Percentiles rank a stretch among this genome's conserved stretches.
phyloP scores from a whole-genome alignment of 1,140 invertebrate genomes.

The Papilio polytes region DNA sequence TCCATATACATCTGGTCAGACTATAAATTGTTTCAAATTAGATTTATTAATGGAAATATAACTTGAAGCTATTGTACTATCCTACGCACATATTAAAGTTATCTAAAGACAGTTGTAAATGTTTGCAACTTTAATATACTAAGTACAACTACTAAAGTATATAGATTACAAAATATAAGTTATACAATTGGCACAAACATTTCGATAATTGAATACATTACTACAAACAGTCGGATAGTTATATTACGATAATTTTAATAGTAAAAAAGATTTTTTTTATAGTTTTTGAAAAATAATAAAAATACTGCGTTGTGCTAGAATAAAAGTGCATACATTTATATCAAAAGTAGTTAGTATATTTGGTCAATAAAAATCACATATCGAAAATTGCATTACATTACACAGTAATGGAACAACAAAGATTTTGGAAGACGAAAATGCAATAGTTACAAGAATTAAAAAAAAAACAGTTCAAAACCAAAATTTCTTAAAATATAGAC shows the following conservation, averaged over 20 bases:
- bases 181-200: conserved; percentile 66
- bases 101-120: conserved; percentile 27
- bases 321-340: conserved; percentile 47
- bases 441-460: background rate
- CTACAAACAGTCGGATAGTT: conserved; percentile 29
- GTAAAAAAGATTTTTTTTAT: conserved; percentile 27
- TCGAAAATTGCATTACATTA: conserved; percentile 49
- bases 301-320: conserved; percentile 40
- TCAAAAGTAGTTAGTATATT: conserved; percentile 62
- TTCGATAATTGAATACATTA: conserved; percentile 54
- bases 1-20: too few relatives aligned
- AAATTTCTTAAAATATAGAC: background rate
- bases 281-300: conserved; percentile 24
- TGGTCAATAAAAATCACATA: conserved; percentile 69
- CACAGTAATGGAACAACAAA: conserved; percentile 38
- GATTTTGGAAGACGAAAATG: conserved; percentile 53
- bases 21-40: too few relatives aligned
- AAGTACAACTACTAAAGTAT: conserved; percentile 38
- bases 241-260: conserved; percentile 30
- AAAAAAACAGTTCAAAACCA: conserved; percentile 3
- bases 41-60: background rate
- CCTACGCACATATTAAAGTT: background rate
- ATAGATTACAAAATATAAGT: conserved; percentile 42
- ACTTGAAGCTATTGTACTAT: background rate
- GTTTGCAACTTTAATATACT: conserved; percentile 5